phyloP scores from a whole-genome alignment of 37 sponge, comb jelly and placozoan genomes.

The Cliona cf. orientalis region DNA sequence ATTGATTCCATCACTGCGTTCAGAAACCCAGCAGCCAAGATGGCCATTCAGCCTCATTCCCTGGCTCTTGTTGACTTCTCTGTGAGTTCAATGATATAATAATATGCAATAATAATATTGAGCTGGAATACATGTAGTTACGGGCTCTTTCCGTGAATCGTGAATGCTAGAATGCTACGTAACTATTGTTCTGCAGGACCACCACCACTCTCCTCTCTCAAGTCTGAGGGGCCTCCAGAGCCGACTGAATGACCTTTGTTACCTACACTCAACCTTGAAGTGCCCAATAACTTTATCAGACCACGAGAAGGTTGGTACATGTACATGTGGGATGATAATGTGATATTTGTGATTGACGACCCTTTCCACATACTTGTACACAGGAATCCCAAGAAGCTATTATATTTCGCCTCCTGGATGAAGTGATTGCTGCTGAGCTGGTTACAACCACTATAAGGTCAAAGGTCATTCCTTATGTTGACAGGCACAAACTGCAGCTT shows the following conservation, averaged over 20 bases:
- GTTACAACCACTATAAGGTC: constrained; percentile 12
- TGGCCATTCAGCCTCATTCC: constrained; percentile 16
- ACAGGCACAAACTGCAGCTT: constrained; percentile 15
- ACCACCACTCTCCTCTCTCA: not conserved
- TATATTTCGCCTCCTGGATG: constrained; percentile 60
- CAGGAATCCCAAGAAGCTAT: constrained; percentile 49
- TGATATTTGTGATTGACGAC: not conserved
- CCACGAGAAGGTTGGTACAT: constrained; percentile 55
- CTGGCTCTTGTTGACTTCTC: not conserved
- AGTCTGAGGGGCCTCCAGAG: constrained; percentile 18
- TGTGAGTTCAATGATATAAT: constrained; percentile 17
- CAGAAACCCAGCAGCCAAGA: constrained; percentile 10
- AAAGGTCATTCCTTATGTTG: constrained; percentile 40
- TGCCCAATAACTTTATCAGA: constrained; percentile 38
- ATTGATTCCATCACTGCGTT: constrained; percentile 6
- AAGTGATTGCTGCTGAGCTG: constrained; percentile 54
- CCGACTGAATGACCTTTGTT: constrained; percentile 28
- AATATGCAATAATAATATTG: not conserved
- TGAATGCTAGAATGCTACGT: no score
- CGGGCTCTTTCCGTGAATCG: no score
- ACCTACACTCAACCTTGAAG: constrained; percentile 22
- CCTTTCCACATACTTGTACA: not conserved
- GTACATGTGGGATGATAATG: not conserved
- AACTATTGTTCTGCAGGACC: not conserved
- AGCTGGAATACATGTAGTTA: no score